Conservation (phyloP, 2,797 vertebrate species). For the Myotis pilosus region DNA sequence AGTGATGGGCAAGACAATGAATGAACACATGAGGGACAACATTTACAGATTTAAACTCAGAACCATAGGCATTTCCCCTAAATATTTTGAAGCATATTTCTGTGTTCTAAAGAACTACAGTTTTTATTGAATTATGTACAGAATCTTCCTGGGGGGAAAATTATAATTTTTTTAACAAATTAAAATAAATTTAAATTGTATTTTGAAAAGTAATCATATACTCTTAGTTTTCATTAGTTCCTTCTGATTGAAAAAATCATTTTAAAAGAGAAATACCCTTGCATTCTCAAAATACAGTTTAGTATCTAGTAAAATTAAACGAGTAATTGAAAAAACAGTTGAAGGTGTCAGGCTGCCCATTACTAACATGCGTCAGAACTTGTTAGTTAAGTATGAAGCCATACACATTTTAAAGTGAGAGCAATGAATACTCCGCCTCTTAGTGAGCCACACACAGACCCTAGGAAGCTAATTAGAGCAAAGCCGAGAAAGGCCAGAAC, state of each 20-base stretch:
- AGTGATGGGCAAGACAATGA: slow-evolving; percentile 80
- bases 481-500: slow-evolving; percentile 59
- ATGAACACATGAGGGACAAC: not conserved
- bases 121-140: not conserved
- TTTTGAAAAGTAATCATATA: not conserved
- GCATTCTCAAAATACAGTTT: slow-evolving; percentile 18
- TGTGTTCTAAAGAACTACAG: not conserved
- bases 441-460: slow-evolving; percentile 80
- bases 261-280: not conserved
- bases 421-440: slow-evolving; percentile 75
- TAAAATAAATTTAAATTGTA: not conserved
- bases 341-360: slow-evolving; percentile 76
- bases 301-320: not conserved
- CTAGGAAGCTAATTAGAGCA: slow-evolving; percentile 71
- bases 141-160: slow-evolving; percentile 7
- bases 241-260: slow-evolving; percentile 12
- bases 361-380: slow-evolving; percentile 71
- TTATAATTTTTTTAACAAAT: not conserved
- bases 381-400: slow-evolving; percentile 74
- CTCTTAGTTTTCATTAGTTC: not conserved
- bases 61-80: not conserved
- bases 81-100: not conserved
- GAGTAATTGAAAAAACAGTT: not conserved
- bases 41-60: not conserved
- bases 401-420: slow-evolving; percentile 62